Evolutionary conservation across 2,888 invertebrate species (phyloP), one percentile per base, ranked within the genome.

Genomic region (Miltochrista miniata): DNA sequence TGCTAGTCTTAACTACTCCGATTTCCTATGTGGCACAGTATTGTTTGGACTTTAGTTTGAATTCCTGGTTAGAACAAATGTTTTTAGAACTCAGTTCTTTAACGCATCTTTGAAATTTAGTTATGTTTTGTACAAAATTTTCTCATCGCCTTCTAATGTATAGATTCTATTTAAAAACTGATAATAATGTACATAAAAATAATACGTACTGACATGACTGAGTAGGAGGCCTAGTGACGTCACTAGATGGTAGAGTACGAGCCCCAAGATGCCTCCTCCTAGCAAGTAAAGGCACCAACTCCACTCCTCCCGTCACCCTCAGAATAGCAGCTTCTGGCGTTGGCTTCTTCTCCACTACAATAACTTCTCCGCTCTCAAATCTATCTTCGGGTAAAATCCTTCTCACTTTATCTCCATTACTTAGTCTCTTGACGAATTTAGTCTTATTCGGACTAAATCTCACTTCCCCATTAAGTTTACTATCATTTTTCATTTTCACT

Each of bases 261-360:
- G 91, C 87, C n/a, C 90, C 91, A 4, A 88, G 80, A 5, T 87
- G 81, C 53, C 95, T 90, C 64, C 95, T 92, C 58, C 94, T 93
- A 15, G 96, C 95, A 59, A 96, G 82, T 44, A 96, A 85, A 1
- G 96, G 95, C 48, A 96, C 96, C 72, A 96, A 87, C 83, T 96
- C 96, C 44, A 95, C 93, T 15, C 96, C 96, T 14, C 94, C 94
- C 1, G 93, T 94, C 56, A 92, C 72, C 54, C 83, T 78, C 14
- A 90, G 61, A 46, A 92, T 86, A 13, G 80, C 70, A 10, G 78
- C 76, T 55, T 91, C 92, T 13, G 92, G 90, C 3, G 91, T 92
- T 12, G 65, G 66, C 44, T 88, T 85, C 54, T 83, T 84, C 41
- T 81, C 79, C 15, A 50, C 60, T 12, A 49, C 52, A 48, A 54